A percentile compares a stretch with the other conserved stretches of the same genome.
Evolutionary conservation across 1,140 invertebrate genomes (phyloP).

Genomic region (Macrocentrus cingulum): DNA sequence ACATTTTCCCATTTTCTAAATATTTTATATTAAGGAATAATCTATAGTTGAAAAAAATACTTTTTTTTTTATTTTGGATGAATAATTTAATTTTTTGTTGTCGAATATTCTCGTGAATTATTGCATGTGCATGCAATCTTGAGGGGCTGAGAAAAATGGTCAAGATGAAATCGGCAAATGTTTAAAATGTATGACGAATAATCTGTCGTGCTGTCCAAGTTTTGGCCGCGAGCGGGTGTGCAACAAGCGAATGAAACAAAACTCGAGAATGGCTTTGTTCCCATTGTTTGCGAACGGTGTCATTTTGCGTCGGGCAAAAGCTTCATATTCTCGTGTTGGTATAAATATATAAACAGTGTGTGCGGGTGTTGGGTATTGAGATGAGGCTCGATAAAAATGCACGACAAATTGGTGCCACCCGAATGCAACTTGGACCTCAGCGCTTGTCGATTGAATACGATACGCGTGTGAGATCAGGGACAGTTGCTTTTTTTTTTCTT

Average conservation of each 20-base stretch:
- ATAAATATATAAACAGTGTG: conserved; percentile 15
- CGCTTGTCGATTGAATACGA: conserved; percentile 28
- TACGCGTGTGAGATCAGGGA: conserved; percentile 1
- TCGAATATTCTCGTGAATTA: too few relatives aligned
- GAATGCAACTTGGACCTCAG: conserved; percentile 8
- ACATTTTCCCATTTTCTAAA: too few relatives aligned
- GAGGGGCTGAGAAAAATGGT: conserved; percentile 46
- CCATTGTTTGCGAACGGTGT: conserved; percentile 49
- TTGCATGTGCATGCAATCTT: too few relatives aligned
- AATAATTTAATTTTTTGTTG: too few relatives aligned
- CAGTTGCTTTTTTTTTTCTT: neutral
- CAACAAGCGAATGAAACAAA: conserved; percentile 58
- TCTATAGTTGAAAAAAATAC: too few relatives aligned
- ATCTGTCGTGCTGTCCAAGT: conserved; percentile 44
- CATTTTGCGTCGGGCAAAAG: conserved; percentile 47
- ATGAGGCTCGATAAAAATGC: conserved; percentile 37
- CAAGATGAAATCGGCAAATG: conserved; percentile 52
- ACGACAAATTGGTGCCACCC: conserved; percentile 23
- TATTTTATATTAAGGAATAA: too few relatives aligned
- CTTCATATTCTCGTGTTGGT: conserved; percentile 4
- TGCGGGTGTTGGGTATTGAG: conserved; percentile 49
- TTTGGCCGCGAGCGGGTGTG: conserved; percentile 4
- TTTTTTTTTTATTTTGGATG: too few relatives aligned
- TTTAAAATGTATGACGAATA: conserved; percentile 56
- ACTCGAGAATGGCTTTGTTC: conserved; percentile 47